phyloP scores from a whole-genome alignment of 2,888 invertebrate species.

The Pasiphila rectangulata region DNA sequence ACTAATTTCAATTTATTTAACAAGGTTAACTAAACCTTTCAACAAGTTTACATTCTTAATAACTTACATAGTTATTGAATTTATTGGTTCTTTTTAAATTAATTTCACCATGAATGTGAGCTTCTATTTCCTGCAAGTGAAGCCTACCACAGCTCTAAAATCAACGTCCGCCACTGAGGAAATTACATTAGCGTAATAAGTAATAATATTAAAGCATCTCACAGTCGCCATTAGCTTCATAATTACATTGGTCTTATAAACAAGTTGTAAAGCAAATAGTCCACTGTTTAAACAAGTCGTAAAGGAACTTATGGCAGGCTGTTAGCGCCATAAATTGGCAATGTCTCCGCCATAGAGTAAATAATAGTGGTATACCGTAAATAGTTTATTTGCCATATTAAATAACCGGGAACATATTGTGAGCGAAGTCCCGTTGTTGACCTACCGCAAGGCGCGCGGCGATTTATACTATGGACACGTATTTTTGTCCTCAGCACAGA shows the following conservation, averaged over 20 bases:
- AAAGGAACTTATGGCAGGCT: neutral
- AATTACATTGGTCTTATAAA: neutral
- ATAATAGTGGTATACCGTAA: constrained; percentile 16
- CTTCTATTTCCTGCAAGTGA: too few species aligned
- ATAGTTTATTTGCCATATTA: constrained; percentile 35
- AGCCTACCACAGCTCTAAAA: too few species aligned
- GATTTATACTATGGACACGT: constrained; percentile 34
- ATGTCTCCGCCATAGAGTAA: constrained; percentile 13
- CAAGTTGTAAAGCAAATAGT: neutral
- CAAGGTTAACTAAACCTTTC: too few species aligned
- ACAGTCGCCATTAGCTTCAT: neutral
- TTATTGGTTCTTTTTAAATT: too few species aligned
- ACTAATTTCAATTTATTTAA: too few species aligned
- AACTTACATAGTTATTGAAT: too few species aligned
- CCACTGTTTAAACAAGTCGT: neutral
- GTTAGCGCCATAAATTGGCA: constrained; percentile 13
- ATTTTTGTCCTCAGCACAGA: constrained; percentile 32
- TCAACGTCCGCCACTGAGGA: too few species aligned
- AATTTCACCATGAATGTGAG: too few species aligned
- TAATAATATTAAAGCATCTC: too few species aligned
- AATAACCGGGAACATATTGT: constrained; percentile 30
- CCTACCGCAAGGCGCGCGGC: constrained; percentile 36
- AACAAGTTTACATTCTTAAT: too few species aligned
- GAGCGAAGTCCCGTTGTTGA: constrained; percentile 31
- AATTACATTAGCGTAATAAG: too few species aligned